phyloP scores from a whole-genome alignment of 1,140 invertebrate species.

The Penaeus indicus region DNA sequence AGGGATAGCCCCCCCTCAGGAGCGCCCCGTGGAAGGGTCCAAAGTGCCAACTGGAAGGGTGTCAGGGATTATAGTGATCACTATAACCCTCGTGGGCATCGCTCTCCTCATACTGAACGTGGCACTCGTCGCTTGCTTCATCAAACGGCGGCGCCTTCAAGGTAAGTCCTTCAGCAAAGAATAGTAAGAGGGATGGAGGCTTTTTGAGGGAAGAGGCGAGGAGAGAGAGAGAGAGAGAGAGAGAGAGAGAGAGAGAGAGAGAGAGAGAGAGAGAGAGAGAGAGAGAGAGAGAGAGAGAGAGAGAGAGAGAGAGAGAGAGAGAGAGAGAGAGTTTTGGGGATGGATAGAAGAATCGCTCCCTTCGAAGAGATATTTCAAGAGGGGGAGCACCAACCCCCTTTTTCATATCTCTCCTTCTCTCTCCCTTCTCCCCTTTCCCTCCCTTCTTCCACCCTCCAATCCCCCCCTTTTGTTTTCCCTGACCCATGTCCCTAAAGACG shows the following conservation, averaged over 20 bases:
- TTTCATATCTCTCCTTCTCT: neutral
- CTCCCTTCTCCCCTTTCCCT: neutral
- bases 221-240: neutral
- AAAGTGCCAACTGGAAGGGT: conserved; percentile 63
- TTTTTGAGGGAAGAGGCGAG: neutral
- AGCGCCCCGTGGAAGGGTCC: conserved; percentile 17
- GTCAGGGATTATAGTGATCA: conserved; percentile 79
- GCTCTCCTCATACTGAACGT: conserved; percentile 84
- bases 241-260: neutral
- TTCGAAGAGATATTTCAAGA: no score
- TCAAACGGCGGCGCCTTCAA: conserved; percentile 75
- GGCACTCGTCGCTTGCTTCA: conserved; percentile 88
- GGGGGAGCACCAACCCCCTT: neutral
- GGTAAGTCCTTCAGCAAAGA: neutral
- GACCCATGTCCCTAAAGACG: neutral
- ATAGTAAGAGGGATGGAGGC: no score
- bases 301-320: neutral
- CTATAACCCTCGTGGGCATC: conserved; percentile 81
- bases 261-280: neutral
- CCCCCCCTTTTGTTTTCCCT: neutral
- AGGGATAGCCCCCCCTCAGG: conserved; percentile 59
- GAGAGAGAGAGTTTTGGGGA: neutral
- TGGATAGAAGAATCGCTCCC: neutral
- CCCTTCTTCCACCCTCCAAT: neutral
- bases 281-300: neutral